These are phyloP conservation scores for Suillia variegata DNA, from an alignment of 2,888 invertebrate species.

Conservation along the genomic window DNA sequence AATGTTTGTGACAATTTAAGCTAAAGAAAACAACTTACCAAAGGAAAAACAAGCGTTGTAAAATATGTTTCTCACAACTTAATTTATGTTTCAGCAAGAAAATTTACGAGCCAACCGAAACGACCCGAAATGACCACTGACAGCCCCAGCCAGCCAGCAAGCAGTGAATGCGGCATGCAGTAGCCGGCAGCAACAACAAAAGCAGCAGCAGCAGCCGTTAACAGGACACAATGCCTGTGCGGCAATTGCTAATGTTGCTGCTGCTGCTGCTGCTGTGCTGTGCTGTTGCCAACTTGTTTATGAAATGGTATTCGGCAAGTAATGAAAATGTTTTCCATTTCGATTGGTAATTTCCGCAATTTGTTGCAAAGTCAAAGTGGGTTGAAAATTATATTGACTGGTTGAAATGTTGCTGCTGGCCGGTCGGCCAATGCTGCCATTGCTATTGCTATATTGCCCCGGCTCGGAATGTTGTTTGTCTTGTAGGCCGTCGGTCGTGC, in stretches of 20 bases:
- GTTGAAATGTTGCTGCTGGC: conserved; percentile 15
- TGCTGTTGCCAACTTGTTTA: no score
- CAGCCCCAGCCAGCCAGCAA: not conserved
- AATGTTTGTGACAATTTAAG: no score
- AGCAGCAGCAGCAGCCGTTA: conserved; percentile 26
- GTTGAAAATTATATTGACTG: conserved; percentile 12
- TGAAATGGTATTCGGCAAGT: conserved; percentile 27
- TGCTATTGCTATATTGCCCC: no score
- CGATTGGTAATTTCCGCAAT: conserved; percentile 55
- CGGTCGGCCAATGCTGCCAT: no score
- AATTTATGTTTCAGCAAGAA: conserved; percentile 31
- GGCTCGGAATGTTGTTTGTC: no score
- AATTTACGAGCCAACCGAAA: conserved; percentile 23
- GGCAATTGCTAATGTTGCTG: no score
- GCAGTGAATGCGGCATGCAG: not conserved
- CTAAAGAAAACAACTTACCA: no score
- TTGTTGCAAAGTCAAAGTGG: conserved; percentile 33
- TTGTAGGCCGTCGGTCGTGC: no score
- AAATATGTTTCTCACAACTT: conserved; percentile 34
- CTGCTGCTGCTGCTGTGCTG: no score
- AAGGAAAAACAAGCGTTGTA: no score
- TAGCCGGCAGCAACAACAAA: not conserved
- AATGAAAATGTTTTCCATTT: conserved; percentile 56
- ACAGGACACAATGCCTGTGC: no score
- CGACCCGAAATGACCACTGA: not conserved